Percentiles rank a stretch among this genome's conserved stretches.
These are phyloP conservation scores for Cepphus grylle DNA, from an alignment of 2,113 vertebrate genomes.

Conservation along the genomic window DNA sequence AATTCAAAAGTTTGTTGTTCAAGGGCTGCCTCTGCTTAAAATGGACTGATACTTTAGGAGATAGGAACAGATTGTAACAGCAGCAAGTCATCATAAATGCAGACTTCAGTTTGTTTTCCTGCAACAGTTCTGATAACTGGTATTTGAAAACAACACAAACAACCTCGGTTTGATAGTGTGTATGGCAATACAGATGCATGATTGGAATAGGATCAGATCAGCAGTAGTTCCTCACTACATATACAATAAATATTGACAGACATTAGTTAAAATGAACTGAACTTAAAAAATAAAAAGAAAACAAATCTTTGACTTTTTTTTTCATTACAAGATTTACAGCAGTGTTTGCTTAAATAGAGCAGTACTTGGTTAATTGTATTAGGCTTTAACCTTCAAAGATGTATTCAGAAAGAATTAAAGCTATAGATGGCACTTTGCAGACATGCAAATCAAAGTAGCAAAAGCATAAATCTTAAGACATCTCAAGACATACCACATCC, in stretches of 20 bases:
- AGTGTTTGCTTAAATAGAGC: background rate
- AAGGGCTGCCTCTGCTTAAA: background rate
- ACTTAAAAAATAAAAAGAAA: background rate
- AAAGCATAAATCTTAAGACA: background rate
- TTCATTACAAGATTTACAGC: background rate
- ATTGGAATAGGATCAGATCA: background rate
- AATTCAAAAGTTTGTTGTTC: background rate
- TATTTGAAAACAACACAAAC: background rate
- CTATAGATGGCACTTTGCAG: background rate
- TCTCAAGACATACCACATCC: background rate
- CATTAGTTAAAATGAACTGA: background rate
- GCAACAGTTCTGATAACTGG: background rate
- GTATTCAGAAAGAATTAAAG: background rate
- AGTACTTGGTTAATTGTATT: background rate
- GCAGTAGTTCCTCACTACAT: background rate
- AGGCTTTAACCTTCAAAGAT: background rate
- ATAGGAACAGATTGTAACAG: background rate
- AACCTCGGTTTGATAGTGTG: background rate
- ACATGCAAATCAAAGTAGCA: background rate
- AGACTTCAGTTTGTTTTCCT: background rate
- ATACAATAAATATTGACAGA: background rate
- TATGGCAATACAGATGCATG: background rate
- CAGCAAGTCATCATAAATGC: background rate
- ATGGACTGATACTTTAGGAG: background rate
- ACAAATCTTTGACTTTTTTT: background rate